Conservation (phyloP, 2,888 invertebrate species). For the Drosophila melanosoma region DNA sequence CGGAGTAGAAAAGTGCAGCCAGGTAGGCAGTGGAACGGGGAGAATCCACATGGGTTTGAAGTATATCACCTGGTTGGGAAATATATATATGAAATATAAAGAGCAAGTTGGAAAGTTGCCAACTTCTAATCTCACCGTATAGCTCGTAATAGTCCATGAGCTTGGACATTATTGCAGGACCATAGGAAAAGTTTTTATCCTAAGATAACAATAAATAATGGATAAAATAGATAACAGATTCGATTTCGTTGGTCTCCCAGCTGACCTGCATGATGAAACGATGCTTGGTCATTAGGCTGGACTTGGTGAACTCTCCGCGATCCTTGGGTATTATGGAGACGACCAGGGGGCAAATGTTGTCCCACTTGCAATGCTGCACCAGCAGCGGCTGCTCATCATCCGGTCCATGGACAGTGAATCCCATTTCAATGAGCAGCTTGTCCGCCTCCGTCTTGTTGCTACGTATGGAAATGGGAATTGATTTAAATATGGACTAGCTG, state of each 20-base stretch:
- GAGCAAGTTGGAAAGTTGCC: neutral
- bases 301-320: conserved; percentile 86
- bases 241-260: too few species aligned
- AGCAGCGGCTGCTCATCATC: conserved; percentile 70
- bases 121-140: conserved; percentile 85
- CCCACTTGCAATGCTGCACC: conserved; percentile 83
- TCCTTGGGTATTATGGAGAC: conserved; percentile 86
- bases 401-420: conserved; percentile 69
- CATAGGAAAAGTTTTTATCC: conserved; percentile 93
- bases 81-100: neutral
- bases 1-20: conserved; percentile 88
- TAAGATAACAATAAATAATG: conserved; percentile 72
- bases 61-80: conserved; percentile 86
- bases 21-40: conserved; percentile 92
- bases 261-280: conserved; percentile 87
- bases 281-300: conserved; percentile 86
- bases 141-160: conserved; percentile 88
- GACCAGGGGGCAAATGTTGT: conserved; percentile 86
- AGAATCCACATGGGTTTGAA: conserved; percentile 92
- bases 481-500: rapidly evolving
- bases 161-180: conserved; percentile 90
- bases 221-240: neutral
- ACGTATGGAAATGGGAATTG: neutral
- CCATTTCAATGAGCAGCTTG: conserved; percentile 63
- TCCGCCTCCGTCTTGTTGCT: conserved; percentile 75